Evolutionary conservation across 2,888 invertebrate species (phyloP).

Genomic region (Nemurella pictetii): DNA sequence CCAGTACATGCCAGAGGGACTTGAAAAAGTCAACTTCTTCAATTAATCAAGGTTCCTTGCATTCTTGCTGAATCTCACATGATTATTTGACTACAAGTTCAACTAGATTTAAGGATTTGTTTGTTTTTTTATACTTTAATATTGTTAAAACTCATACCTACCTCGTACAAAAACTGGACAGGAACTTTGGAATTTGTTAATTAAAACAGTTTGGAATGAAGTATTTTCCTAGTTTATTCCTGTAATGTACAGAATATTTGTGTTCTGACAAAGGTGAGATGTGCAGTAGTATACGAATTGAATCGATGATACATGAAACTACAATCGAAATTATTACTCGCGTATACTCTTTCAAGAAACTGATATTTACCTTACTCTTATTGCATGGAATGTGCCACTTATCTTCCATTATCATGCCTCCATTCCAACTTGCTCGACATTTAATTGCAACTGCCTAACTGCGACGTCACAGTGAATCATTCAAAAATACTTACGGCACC

Average conservation of each 20-base stretch:
- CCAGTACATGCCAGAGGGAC: slow-evolving; percentile 68
- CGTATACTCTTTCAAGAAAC: neutral
- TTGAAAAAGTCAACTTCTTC: slow-evolving; percentile 66
- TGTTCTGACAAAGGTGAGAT: slow-evolving; percentile 34
- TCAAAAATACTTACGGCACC: neutral
- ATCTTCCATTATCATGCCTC: neutral
- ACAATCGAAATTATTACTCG: neutral
- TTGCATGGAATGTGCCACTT: neutral
- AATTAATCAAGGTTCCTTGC: slow-evolving; percentile 24
- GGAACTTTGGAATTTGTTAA: neutral
- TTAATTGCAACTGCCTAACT: neutral
- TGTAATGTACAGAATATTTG: slow-evolving; percentile 46
- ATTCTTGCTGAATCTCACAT: neutral
- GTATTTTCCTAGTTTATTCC: slow-evolving; percentile 43
- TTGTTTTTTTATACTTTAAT: too few relatives aligned
- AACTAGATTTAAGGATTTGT: too few relatives aligned
- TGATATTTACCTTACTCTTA: neutral
- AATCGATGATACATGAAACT: neutral
- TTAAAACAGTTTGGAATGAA: neutral
- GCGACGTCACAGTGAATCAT: neutral
- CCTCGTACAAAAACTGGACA: too few relatives aligned
- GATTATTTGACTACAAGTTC: too few relatives aligned
- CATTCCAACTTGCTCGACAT: neutral
- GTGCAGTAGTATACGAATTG: slow-evolving; percentile 33
- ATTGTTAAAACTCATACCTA: too few relatives aligned